Percentiles rank a stretch among this genome's conserved stretches.
Conservation (phyloP, 2,113 vertebrate species). For the human (Homo sapiens) region GRCh38 chr15:68148001-68148500, state of each 20-base stretch:
- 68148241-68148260: neutral
- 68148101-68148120: neutral
- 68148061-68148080: neutral
- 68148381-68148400: neutral
- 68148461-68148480: too few relatives aligned
- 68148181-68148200: neutral
- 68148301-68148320: neutral
- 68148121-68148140: neutral
- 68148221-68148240: neutral
- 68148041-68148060: neutral
- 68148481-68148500: too few relatives aligned
- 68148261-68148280: neutral
- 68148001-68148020: neutral
- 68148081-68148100: neutral
- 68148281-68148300: neutral
- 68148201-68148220: neutral
- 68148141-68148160: neutral
- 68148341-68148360: neutral
- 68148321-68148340: neutral
- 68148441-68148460: too few relatives aligned
- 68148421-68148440: neutral
- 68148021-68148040: neutral
- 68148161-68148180: neutral
- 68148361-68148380: neutral
- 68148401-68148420: neutral